phyloP scores from a whole-genome alignment of 1,140 invertebrate genomes.

The Conus ventricosus region DNA sequence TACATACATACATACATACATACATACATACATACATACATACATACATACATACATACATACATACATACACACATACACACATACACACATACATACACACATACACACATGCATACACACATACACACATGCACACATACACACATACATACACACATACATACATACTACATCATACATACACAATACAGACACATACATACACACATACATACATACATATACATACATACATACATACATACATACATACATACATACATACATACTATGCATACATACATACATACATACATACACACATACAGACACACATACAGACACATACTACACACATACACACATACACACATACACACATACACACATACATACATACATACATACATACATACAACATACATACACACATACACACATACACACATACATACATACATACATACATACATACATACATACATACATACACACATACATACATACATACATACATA shows the following conservation, averaged over 20 bases:
- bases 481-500: no score
- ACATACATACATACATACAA: not conserved
- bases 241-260: no score
- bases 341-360: not conserved
- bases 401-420: not conserved
- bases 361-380: not conserved
- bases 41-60: not conserved
- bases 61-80: not conserved
- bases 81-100: not conserved
- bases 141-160: not conserved
- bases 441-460: no score
- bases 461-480: no score
- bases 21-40: not conserved
- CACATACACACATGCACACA: not conserved
- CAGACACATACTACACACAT: not conserved
- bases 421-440: not conserved
- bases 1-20: not conserved
- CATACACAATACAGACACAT: no score
- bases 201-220: no score
- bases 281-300: not conserved
- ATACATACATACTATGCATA: not conserved
- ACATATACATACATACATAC: no score
- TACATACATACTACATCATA: not conserved
- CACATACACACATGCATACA: not conserved
- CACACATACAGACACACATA: not conserved